A percentile compares a stretch with the other conserved stretches of the same genome.
Conservation (phyloP, 2,797 vertebrate genomes). For the Pempheris klunzingeri region DNA sequence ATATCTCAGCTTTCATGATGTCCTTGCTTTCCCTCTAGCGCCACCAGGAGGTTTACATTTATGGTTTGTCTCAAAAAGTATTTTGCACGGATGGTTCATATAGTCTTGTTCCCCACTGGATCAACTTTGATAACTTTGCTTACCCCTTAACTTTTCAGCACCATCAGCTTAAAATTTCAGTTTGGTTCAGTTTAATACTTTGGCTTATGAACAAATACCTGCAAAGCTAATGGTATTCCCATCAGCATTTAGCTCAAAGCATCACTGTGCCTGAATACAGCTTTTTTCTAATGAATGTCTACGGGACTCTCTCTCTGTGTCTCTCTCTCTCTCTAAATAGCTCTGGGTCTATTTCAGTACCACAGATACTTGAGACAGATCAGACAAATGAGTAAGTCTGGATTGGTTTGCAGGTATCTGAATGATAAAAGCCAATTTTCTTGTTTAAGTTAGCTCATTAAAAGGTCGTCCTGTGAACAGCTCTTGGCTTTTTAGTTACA, state of each 20-base stretch:
- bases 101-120: neutral
- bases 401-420: constrained; percentile 54
- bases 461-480: constrained; percentile 47
- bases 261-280: neutral
- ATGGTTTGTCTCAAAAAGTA: neutral
- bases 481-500: constrained; percentile 38
- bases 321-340: constrained; percentile 51
- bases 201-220: neutral
- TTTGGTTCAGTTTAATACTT: constrained; percentile 1
- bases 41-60: neutral
- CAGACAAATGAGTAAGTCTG: constrained; percentile 54
- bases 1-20: neutral
- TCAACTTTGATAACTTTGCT: neutral
- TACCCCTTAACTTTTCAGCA: neutral
- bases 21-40: neutral
- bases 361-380: constrained; percentile 57
- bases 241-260: constrained; percentile 1
- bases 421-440: constrained; percentile 62
- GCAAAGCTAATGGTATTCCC: neutral
- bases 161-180: neutral
- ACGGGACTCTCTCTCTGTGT: constrained; percentile 11
- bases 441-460: constrained; percentile 55
- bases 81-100: neutral
- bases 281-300: constrained; percentile 9
- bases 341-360: constrained; percentile 61